A percentile compares a stretch with the other conserved stretches of the same genome.
phyloP scores from a whole-genome alignment of 1,140 invertebrate genomes.

The Drosophila virilis region DNA sequence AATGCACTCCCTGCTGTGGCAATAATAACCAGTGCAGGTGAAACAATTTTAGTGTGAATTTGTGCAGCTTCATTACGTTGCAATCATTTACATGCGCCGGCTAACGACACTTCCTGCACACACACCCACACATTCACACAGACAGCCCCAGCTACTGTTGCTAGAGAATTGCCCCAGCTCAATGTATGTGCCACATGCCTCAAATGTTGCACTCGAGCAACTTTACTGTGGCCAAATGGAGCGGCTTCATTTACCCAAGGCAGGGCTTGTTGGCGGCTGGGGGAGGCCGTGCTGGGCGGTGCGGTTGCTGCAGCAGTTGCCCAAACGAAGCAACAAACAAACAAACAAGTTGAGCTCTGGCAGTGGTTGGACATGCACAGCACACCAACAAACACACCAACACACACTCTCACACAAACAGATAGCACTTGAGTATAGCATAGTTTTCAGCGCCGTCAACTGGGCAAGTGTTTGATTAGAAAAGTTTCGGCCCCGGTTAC shows the following conservation, averaged over 20 bases:
- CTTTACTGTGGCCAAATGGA: constrained; percentile 66
- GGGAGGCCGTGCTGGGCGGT: neutral
- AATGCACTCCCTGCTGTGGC: neutral
- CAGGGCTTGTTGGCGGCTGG: neutral
- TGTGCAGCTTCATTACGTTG: constrained; percentile 75
- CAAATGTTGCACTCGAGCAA: constrained; percentile 65
- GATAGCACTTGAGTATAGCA: constrained; percentile 14
- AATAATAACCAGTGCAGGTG: constrained; percentile 18
- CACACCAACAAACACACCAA: constrained; percentile 23
- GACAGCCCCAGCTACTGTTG: constrained; percentile 23
- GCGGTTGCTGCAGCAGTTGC: constrained; percentile 25
- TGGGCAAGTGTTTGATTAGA: constrained; percentile 77
- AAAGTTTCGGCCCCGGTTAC: constrained; percentile 53
- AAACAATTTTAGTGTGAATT: constrained; percentile 57
- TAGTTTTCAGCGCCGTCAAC: constrained; percentile 41
- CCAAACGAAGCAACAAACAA: constrained; percentile 56
- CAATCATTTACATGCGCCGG: constrained; percentile 45
- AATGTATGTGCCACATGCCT: constrained; percentile 7
- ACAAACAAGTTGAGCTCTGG: constrained; percentile 69
- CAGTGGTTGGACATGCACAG: constrained; percentile 20
- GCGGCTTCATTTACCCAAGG: constrained; percentile 64
- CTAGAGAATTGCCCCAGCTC: constrained; percentile 10
- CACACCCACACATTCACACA: constrained; percentile 9
- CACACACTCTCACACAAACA: neutral
- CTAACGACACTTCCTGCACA: constrained; percentile 41